Percentiles rank a stretch among this genome's conserved stretches.
These are phyloP conservation scores for Tiphia femorata DNA, from an alignment of 2,888 invertebrate genomes.

Conservation along the genomic window DNA sequence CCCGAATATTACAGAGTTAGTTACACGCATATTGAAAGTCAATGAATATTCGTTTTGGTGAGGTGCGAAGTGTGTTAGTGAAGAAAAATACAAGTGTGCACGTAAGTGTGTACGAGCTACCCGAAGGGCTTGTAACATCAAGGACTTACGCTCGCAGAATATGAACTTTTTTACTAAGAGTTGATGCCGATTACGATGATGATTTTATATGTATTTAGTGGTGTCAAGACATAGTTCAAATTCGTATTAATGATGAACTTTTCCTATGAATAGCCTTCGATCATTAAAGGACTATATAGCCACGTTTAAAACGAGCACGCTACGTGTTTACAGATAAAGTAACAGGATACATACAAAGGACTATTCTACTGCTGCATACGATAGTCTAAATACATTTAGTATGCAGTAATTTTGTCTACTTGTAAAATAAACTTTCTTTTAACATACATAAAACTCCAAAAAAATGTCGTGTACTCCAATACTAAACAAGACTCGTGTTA, in stretches of 20 bases:
- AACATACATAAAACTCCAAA: conserved; percentile 17
- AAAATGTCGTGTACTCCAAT: neutral
- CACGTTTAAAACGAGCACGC: conserved; percentile 17
- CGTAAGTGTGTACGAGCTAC: conserved; percentile 63
- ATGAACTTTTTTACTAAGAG: conserved; percentile 39
- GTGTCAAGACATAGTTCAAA: conserved; percentile 34
- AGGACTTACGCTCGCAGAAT: conserved; percentile 44
- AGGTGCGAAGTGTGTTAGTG: conserved; percentile 62
- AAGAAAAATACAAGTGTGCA: conserved; percentile 59
- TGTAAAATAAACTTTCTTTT: conserved; percentile 22
- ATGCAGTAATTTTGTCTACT: conserved; percentile 12
- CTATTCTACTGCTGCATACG: conserved; percentile 18
- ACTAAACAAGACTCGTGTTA: conserved; percentile 20
- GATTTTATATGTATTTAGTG: conserved; percentile 44
- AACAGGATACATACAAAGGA: conserved; percentile 14
- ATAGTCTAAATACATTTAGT: conserved; percentile 25
- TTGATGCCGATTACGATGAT: conserved; percentile 31
- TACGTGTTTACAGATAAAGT: conserved; percentile 28
- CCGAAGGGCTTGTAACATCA: conserved; percentile 46
- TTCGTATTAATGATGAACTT: conserved; percentile 39
- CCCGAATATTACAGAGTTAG: conserved; percentile 15
- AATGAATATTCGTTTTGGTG: conserved; percentile 50
- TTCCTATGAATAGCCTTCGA: conserved; percentile 33
- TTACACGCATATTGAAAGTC: conserved; percentile 19
- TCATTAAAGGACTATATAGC: conserved; percentile 32